phyloP scores from a whole-genome alignment of 2,888 invertebrate genomes.

The Leuctra nigra region DNA sequence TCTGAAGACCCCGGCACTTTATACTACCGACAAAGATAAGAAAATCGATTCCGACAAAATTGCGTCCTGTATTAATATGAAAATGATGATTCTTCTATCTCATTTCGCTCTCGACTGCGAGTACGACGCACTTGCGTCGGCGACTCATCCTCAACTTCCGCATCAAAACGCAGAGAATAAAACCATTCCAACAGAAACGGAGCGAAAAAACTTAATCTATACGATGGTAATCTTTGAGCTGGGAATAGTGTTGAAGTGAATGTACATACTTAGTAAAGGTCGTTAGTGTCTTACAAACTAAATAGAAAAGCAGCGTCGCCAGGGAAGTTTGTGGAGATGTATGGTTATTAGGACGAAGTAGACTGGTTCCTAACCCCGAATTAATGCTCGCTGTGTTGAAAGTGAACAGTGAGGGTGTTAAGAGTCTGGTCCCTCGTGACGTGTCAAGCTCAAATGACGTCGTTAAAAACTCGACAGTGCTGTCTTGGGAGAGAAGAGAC shows the following conservation, averaged over 20 bases:
- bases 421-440: neutral
- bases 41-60: too few relatives aligned
- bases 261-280: conserved; percentile 2
- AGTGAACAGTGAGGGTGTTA: neutral
- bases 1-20: too few relatives aligned
- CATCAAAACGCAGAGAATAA: neutral
- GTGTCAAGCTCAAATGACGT: neutral
- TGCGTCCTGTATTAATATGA: too few relatives aligned
- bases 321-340: conserved; percentile 7
- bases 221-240: conserved; percentile 10
- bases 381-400: too few relatives aligned
- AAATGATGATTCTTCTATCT: too few relatives aligned
- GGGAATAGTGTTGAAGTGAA: conserved; percentile 7
- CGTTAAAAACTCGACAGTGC: too few relatives aligned
- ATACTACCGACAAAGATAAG: too few relatives aligned
- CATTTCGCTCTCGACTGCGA: too few relatives aligned
- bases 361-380: neutral
- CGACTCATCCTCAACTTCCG: too few relatives aligned
- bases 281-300: conserved; percentile 5
- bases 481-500: too few relatives aligned
- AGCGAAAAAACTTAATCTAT: conserved; percentile 9
- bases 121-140: too few relatives aligned
- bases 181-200: neutral
- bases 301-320: neutral
- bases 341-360: conserved; percentile 17